A percentile compares a stretch with the other conserved stretches of the same genome.
Conservation (phyloP, 2,113 vertebrate genomes). For the Podarcis raffonei region DNA sequence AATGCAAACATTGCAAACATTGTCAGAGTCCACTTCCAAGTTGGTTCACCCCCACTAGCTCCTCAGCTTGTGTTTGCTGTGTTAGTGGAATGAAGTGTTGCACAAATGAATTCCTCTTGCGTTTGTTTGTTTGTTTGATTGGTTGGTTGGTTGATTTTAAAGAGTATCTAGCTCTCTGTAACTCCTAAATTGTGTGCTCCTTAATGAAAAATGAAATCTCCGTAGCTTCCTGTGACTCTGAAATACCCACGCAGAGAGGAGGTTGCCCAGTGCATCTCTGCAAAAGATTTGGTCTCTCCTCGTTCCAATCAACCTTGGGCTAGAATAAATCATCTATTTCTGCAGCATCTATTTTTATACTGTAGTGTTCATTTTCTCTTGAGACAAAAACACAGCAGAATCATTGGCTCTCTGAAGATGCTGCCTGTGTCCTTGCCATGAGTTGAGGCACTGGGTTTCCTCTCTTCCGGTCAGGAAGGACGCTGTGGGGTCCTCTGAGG, state of each 20-base stretch:
- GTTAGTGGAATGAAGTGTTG: neutral
- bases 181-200: neutral
- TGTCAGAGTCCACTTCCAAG: neutral
- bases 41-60: neutral
- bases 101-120: neutral
- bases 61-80: neutral
- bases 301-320: neutral
- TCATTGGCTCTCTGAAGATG: neutral
- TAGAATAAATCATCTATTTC: neutral
- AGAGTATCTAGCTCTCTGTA: neutral
- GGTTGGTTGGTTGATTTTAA: neutral
- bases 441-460: neutral
- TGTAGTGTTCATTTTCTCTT: neutral
- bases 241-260: neutral
- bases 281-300: neutral
- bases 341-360: neutral
- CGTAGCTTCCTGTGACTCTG: neutral
- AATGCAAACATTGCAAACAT: too few species aligned
- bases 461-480: neutral
- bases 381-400: neutral
- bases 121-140: neutral
- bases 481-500: too few species aligned
- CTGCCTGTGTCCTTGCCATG: neutral
- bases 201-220: neutral
- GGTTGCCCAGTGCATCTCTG: neutral